phyloP scores from a whole-genome alignment of 2,797 vertebrate species.

The Gambusia yucatana region DNA sequence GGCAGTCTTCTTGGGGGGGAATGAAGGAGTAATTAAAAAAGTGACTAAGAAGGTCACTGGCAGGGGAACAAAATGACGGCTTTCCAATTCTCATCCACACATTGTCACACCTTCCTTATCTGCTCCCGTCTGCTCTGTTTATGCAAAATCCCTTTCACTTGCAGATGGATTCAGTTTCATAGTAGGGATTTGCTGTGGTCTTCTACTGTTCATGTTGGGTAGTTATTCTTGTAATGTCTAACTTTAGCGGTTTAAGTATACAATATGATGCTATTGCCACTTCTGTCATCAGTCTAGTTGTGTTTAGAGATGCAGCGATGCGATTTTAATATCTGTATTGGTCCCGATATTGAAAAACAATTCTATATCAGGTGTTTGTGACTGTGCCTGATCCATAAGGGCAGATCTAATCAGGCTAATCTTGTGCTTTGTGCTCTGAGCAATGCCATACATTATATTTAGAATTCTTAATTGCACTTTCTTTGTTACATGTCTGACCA shows the following conservation, averaged over 20 bases:
- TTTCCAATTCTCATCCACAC: not conserved
- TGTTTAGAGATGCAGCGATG: not conserved
- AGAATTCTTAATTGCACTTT: not conserved
- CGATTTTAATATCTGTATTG: no score
- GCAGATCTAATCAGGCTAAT: no score
- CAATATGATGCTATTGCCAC: not conserved
- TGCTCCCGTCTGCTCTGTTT: conserved; percentile 11
- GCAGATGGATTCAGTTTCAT: conserved; percentile 1
- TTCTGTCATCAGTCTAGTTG: not conserved
- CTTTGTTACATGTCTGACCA: no score
- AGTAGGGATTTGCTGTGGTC: not conserved
- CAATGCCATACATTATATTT: not conserved
- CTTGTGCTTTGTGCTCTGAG: no score
- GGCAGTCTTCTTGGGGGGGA: not conserved
- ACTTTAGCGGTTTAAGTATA: not conserved
- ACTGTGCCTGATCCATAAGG: no score
- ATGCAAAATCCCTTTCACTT: conserved; percentile 1
- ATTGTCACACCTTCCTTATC: conserved; percentile 20
- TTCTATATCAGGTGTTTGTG: no score
- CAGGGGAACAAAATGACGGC: conserved; percentile 12
- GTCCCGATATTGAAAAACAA: no score
- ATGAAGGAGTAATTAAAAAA: conserved; percentile 26
- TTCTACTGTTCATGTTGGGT: not conserved
- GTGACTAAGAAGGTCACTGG: conserved; percentile 36
- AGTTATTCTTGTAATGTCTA: not conserved